Conservation (phyloP, 2,113 vertebrate species). For the Sciurus niger region DNA sequence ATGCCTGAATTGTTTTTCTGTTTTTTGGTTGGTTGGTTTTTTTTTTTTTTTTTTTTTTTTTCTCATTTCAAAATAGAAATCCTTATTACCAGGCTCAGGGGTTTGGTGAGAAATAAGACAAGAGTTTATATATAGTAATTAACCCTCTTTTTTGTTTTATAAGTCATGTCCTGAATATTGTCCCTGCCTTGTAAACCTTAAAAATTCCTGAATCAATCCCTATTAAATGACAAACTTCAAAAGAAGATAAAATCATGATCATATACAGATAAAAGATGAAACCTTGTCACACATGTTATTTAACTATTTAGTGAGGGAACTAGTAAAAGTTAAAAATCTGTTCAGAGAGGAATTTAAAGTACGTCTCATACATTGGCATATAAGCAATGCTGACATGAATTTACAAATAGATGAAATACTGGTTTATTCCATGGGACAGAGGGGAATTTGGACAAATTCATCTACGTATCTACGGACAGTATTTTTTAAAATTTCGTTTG, state of each 20-base stretch:
- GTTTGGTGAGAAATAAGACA: not conserved
- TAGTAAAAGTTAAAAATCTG: not conserved
- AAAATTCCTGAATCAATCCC: not conserved
- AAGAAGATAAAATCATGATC: not conserved
- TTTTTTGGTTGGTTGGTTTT: too few species aligned
- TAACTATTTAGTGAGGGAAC: not conserved
- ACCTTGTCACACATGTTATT: not conserved
- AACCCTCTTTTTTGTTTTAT: not conserved
- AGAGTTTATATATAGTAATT: not conserved
- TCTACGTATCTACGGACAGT: not conserved
- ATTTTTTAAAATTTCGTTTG: not conserved
- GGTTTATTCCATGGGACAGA: not conserved
- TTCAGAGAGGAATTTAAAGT: slow-evolving; percentile 18
- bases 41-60: not conserved
- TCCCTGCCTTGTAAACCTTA: not conserved
- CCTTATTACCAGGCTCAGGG: not conserved
- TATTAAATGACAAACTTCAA: not conserved
- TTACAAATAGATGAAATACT: not conserved
- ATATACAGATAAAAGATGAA: not conserved
- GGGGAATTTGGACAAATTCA: not conserved
- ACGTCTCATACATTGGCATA: not conserved
- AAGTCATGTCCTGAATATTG: not conserved
- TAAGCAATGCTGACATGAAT: not conserved
- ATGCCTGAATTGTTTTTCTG: not conserved
- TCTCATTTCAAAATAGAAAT: not conserved